A percentile compares a stretch with the other conserved stretches of the same genome.
Evolutionary conservation across 2,797 vertebrate genomes (phyloP).

Genomic region (Leptodactylus fallax): DNA sequence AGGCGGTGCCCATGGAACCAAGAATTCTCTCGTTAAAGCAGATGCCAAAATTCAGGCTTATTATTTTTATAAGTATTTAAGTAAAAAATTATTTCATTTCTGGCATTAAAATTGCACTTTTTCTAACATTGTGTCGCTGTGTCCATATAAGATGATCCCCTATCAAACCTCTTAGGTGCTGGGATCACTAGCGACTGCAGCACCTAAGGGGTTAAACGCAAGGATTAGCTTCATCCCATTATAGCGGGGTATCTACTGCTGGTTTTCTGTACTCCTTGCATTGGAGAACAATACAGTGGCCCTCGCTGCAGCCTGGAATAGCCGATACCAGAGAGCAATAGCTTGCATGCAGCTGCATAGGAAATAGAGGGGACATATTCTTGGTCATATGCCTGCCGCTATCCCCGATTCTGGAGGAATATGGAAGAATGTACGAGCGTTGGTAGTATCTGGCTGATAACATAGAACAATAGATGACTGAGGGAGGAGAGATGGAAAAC

Average conservation of each 20-base stretch:
- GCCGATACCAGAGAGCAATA: no score
- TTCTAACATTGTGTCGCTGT: neutral
- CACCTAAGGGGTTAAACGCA: neutral
- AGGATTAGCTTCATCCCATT: neutral
- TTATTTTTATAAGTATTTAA: neutral
- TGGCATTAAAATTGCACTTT: neutral
- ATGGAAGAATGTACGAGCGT: no score
- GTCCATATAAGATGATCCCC: neutral
- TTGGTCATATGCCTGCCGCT: no score
- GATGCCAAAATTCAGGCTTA: neutral
- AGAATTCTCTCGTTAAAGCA: neutral
- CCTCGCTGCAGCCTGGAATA: no score
- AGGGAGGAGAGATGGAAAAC: no score
- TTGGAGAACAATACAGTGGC: no score
- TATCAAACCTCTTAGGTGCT: neutral
- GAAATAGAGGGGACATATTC: no score
- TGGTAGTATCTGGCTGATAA: no score
- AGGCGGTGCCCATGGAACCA: neutral
- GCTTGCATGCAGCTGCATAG: no score
- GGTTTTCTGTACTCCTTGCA: no score
- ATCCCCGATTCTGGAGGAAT: no score
- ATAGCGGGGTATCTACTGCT: no score
- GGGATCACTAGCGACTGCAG: neutral
- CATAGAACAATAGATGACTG: neutral
- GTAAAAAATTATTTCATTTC: neutral